phyloP scores from a whole-genome alignment of 1,140 invertebrate genomes.

The Chironomus tepperi region DNA sequence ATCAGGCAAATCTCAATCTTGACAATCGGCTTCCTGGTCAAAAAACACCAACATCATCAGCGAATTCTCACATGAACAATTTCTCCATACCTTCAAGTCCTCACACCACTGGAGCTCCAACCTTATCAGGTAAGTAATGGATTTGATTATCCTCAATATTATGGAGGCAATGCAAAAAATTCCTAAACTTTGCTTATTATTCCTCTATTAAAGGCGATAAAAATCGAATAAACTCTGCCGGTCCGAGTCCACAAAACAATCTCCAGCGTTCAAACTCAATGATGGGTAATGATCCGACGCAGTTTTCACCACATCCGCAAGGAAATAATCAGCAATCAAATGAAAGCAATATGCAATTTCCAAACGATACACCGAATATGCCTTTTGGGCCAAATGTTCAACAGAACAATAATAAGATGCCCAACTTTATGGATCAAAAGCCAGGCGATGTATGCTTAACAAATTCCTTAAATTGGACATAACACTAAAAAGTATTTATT shows the following conservation, averaged over 20 bases:
- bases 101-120: slow-evolving; percentile 35
- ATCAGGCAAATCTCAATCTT: slow-evolving; percentile 3
- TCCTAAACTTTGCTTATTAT: neutral
- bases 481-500: too few relatives aligned
- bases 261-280: slow-evolving; percentile 17
- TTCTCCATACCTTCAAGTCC: slow-evolving; percentile 43
- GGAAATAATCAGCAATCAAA: slow-evolving; percentile 19
- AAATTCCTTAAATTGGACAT: slow-evolving; percentile 25
- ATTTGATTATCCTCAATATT: neutral
- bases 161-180: too few relatives aligned
- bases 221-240: slow-evolving; percentile 23
- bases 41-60: slow-evolving; percentile 16
- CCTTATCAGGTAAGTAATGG: slow-evolving; percentile 19
- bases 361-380: slow-evolving; percentile 16
- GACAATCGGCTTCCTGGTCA: slow-evolving; percentile 11
- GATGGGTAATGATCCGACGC: slow-evolving; percentile 14
- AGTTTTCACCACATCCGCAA: neutral
- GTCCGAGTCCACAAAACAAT: slow-evolving; percentile 32
- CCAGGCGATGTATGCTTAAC: slow-evolving; percentile 24
- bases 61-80: slow-evolving; percentile 30
- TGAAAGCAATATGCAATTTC: slow-evolving; percentile 23
- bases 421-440: slow-evolving; percentile 21
- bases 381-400: slow-evolving; percentile 27
- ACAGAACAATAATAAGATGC: slow-evolving; percentile 24
- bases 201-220: slow-evolving; percentile 25